Percentiles rank a stretch among this genome's conserved stretches.
These are phyloP conservation scores for Sepiola atlantica DNA, from an alignment of 2,888 invertebrate species.

Conservation along the genomic window DNA sequence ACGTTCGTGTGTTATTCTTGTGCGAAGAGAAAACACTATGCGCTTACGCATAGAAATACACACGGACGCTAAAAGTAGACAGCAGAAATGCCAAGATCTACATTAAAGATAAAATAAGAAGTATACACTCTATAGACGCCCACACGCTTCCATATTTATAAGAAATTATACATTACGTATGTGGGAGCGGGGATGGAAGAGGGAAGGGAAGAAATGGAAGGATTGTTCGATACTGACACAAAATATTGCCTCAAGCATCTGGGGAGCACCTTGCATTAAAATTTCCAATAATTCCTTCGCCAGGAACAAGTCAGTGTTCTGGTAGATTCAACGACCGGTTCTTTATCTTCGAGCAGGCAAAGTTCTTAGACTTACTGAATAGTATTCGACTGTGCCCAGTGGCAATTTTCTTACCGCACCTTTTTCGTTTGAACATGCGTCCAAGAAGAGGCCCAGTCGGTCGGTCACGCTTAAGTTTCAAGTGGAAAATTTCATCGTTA, in stretches of 20 bases:
- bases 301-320: neutral
- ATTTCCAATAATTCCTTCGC: neutral
- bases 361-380: neutral
- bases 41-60: neutral
- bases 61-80: neutral
- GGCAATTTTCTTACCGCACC: neutral
- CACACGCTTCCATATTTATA: neutral
- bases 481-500: no score
- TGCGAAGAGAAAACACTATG: neutral
- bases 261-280: neutral
- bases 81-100: neutral
- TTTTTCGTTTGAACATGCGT: no score
- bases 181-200: neutral
- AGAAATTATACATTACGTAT: neutral
- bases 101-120: neutral
- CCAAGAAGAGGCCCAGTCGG: no score
- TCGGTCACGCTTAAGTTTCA: no score
- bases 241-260: neutral
- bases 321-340: neutral
- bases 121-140: neutral
- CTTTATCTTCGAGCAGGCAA: neutral
- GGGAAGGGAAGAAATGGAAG: no score
- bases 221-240: neutral
- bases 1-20: neutral
- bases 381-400: neutral